Conservation (phyloP, 2,888 invertebrate species). For the Chrysolina haemoptera region DNA sequence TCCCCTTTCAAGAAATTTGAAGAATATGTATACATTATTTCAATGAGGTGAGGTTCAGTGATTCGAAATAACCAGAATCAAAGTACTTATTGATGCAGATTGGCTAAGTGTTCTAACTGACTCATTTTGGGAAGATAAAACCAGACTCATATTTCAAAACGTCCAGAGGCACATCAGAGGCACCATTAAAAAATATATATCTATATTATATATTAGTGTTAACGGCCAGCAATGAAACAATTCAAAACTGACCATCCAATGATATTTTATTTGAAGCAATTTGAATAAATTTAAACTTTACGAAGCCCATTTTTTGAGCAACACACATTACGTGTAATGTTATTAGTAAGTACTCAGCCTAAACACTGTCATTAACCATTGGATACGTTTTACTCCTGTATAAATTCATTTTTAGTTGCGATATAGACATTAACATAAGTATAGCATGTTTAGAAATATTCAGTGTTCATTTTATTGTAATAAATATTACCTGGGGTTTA, state of each 20-base stretch:
- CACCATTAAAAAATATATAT: no score
- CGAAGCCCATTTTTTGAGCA: slow-evolving; percentile 22
- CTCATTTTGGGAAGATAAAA: no score
- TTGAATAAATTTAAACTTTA: slow-evolving; percentile 34
- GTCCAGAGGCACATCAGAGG: no score
- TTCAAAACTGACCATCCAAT: slow-evolving; percentile 14
- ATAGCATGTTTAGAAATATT: slow-evolving; percentile 32
- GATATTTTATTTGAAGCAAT: slow-evolving; percentile 31
- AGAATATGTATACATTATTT: no score
- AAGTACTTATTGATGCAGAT: no score
- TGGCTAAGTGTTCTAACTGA: no score
- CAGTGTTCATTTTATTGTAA: no score
- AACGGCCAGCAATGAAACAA: slow-evolving; percentile 7
- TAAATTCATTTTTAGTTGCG: slow-evolving; percentile 40
- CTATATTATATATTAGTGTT: slow-evolving; percentile 1
- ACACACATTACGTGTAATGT: slow-evolving; percentile 36
- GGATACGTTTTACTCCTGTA: slow-evolving; percentile 40
- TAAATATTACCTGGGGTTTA: no score
- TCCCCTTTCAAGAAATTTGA: no score
- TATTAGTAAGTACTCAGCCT: slow-evolving; percentile 38
- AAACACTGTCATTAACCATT: slow-evolving; percentile 42
- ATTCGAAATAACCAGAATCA: no score
- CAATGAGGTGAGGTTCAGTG: no score
- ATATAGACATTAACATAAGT: slow-evolving; percentile 43
- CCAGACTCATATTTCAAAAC: no score